These are phyloP conservation scores for Xenopus borealis DNA, from an alignment of 2,113 vertebrate species.

Conservation along the genomic window DNA sequence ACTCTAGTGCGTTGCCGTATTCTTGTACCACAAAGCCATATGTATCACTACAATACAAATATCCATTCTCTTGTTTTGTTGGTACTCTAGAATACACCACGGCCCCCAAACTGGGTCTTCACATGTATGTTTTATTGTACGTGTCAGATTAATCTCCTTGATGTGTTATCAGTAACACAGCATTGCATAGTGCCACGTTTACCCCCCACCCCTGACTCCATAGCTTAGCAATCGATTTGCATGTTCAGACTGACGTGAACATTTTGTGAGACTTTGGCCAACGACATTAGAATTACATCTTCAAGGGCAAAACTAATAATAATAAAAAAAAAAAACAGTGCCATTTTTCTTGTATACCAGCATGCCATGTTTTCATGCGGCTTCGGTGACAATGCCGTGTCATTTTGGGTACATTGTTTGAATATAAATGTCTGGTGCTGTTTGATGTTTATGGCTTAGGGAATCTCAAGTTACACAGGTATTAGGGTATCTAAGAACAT, in stretches of 20 bases:
- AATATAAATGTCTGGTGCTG: slow-evolving; percentile 23
- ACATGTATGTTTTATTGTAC: slow-evolving; percentile 53
- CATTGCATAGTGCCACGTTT: slow-evolving; percentile 54
- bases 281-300: slow-evolving; percentile 41
- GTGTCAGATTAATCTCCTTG: slow-evolving; percentile 60
- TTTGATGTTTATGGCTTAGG: slow-evolving; percentile 42
- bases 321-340: not conserved
- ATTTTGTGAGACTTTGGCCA: slow-evolving; percentile 41
- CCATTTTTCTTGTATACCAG: slow-evolving; percentile 48
- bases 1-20: slow-evolving; percentile 52
- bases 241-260: slow-evolving; percentile 40
- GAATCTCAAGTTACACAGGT: slow-evolving; percentile 28
- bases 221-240: slow-evolving; percentile 49
- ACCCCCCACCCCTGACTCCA: slow-evolving; percentile 39
- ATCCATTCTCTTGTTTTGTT: slow-evolving; percentile 52
- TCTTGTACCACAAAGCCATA: slow-evolving; percentile 56
- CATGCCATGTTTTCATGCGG: slow-evolving; percentile 49
- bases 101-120: slow-evolving; percentile 57
- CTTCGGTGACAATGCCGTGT: slow-evolving; percentile 40
- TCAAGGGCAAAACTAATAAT: slow-evolving; percentile 16
- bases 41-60: slow-evolving; percentile 64
- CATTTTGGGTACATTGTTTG: slow-evolving; percentile 41
- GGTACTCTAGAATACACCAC: slow-evolving; percentile 59
- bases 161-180: slow-evolving; percentile 52
- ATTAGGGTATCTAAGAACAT: slow-evolving; percentile 38